These are phyloP conservation scores for Drosophila setosimentum DNA, from an alignment of 2,888 invertebrate species.

Conservation along the genomic window DNA sequence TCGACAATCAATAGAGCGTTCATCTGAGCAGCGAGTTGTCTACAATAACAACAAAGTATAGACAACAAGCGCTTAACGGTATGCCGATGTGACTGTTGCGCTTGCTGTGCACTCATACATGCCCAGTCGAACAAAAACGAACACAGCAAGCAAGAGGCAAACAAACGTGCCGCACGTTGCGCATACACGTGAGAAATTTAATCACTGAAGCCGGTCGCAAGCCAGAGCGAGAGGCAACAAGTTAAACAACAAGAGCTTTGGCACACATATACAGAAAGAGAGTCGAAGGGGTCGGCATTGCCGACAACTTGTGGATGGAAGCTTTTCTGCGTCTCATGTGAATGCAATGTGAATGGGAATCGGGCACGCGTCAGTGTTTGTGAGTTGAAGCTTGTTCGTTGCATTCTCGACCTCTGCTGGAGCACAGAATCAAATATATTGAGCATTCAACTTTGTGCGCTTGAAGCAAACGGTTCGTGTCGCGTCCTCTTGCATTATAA, in stretches of 20 bases:
- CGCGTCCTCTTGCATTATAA: slow-evolving; percentile 9
- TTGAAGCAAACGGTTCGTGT: slow-evolving; percentile 61
- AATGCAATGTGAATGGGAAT: slow-evolving; percentile 65
- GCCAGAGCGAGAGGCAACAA: slow-evolving; percentile 27
- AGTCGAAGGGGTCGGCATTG: slow-evolving; percentile 26
- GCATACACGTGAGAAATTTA: slow-evolving; percentile 74
- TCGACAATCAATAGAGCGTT: slow-evolving; percentile 28
- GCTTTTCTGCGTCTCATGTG: slow-evolving; percentile 62
- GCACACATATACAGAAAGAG: slow-evolving; percentile 16
- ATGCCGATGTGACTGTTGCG: slow-evolving; percentile 27
- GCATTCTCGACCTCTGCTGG: slow-evolving; percentile 24
- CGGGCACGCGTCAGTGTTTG: slow-evolving; percentile 43
- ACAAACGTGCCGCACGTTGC: slow-evolving; percentile 81
- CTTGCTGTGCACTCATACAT: slow-evolving; percentile 10
- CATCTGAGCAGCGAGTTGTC: background rate
- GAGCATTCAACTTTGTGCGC: slow-evolving; percentile 67
- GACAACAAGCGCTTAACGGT: slow-evolving; percentile 48
- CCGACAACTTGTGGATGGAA: slow-evolving; percentile 29
- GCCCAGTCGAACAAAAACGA: slow-evolving; percentile 4
- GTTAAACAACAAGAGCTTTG: slow-evolving; percentile 24
- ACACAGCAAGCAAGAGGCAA: slow-evolving; percentile 29
- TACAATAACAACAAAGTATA: background rate
- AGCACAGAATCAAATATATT: slow-evolving; percentile 19
- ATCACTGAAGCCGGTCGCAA: slow-evolving; percentile 8
- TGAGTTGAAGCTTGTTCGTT: slow-evolving; percentile 28